phyloP scores from a whole-genome alignment of 2,797 vertebrate species.

The Anguilla obscura region DNA sequence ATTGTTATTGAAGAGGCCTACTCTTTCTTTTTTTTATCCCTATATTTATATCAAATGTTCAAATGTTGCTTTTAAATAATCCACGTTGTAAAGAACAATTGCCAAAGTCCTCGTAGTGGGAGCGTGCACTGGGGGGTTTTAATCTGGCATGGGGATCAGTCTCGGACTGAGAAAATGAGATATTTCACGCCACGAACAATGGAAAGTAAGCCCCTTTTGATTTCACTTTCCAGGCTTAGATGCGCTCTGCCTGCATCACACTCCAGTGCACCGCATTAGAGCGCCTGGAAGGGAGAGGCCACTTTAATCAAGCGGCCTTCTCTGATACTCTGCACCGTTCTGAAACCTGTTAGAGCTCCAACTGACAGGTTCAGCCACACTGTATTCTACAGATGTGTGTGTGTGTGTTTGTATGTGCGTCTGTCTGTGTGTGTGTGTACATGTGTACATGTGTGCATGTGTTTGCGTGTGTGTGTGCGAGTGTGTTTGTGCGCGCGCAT shows the following conservation, averaged over 20 bases:
- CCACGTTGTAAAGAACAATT: not conserved
- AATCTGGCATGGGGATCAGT: not conserved
- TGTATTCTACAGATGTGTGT: not conserved
- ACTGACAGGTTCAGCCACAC: slow-evolving; percentile 10
- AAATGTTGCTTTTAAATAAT: not conserved
- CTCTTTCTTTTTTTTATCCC: not conserved
- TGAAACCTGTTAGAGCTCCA: not conserved
- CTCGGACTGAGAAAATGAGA: slow-evolving; percentile 32
- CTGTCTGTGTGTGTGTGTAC: slow-evolving; percentile 9
- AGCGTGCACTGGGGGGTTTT: not conserved
- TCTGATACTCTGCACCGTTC: slow-evolving; percentile 35
- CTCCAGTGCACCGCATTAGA: slow-evolving; percentile 30
- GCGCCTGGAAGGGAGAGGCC: slow-evolving; percentile 21
- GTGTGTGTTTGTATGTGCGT: slow-evolving; percentile 19
- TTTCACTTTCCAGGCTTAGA: slow-evolving; percentile 35
- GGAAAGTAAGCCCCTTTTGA: slow-evolving; percentile 31
- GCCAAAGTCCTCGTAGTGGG: not conserved
- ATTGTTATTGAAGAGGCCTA: not conserved
- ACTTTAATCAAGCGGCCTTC: slow-evolving; percentile 43
- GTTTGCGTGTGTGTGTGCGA: slow-evolving; percentile 7
- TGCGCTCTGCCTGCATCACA: slow-evolving; percentile 39
- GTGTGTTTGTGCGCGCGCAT: not conserved
- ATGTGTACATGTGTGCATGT: not conserved
- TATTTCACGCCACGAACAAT: slow-evolving; percentile 28
- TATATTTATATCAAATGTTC: not conserved